Conservation (phyloP, 2,888 invertebrate genomes). For the Pegoplata infirma region DNA sequence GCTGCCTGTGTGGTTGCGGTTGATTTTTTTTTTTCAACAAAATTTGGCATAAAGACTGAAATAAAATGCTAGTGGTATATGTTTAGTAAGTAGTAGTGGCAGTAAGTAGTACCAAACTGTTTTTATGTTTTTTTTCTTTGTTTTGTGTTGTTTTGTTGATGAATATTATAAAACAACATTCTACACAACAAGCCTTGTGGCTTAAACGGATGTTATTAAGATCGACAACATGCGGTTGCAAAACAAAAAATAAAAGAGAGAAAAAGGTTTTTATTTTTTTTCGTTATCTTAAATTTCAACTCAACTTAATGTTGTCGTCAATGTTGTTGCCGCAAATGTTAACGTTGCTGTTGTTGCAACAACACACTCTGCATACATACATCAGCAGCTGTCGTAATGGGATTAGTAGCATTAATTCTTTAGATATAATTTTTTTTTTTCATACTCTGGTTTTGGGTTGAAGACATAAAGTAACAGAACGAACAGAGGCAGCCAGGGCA, state of each 20-base stretch:
- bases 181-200: constrained; percentile 47
- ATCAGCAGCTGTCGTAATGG: constrained; percentile 52
- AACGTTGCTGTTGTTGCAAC: constrained; percentile 38
- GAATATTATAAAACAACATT: constrained; percentile 16
- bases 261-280: constrained; percentile 7
- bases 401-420: constrained; percentile 52
- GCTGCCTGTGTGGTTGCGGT: constrained; percentile 46
- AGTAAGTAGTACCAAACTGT: constrained; percentile 35
- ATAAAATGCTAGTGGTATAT: constrained; percentile 11
- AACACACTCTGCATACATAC: constrained; percentile 15
- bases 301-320: constrained; percentile 52
- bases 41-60: constrained; percentile 1
- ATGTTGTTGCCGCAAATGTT: constrained; percentile 38
- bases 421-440: constrained; percentile 1
- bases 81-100: constrained; percentile 15
- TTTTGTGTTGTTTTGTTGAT: background rate
- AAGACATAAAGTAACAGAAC: background rate
- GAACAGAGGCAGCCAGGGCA: background rate
- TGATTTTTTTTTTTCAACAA: constrained; percentile 27
- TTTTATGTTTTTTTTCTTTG: too few species aligned
- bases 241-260: background rate
- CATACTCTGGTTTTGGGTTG: background rate
- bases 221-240: constrained; percentile 60
- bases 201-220: constrained; percentile 64
- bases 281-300: constrained; percentile 34